These are phyloP conservation scores for Rhodinocichla rosea DNA, from an alignment of 2,113 vertebrate species.

Conservation along the genomic window DNA sequence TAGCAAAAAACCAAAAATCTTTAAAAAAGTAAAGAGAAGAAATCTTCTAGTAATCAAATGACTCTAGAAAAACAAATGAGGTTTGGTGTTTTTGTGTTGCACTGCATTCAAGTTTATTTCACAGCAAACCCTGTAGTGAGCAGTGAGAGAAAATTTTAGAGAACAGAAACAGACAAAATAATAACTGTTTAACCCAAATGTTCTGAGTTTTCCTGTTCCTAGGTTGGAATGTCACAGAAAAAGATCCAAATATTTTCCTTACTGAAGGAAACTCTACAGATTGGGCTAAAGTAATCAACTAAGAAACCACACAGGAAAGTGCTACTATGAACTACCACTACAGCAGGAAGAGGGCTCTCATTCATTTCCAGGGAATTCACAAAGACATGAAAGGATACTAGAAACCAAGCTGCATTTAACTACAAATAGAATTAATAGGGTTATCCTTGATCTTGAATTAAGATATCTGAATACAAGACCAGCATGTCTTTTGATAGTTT, in stretches of 20 bases:
- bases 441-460: neutral
- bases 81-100: neutral
- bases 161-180: neutral
- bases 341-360: neutral
- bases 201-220: neutral
- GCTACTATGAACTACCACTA: neutral
- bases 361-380: neutral
- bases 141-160: neutral
- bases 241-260: neutral
- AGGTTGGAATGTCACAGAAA: neutral
- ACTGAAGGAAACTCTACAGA: neutral
- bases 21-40: too few species aligned
- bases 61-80: neutral
- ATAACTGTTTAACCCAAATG: neutral
- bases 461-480: neutral
- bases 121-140: neutral
- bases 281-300: neutral
- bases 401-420: neutral
- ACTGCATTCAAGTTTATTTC: neutral
- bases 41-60: neutral
- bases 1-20: neutral
- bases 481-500: neutral
- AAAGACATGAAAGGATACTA: neutral
- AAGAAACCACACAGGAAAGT: neutral
- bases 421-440: neutral